Base-by-base conservation (phyloP, 1,140 invertebrate genomes). In the Meteorus sp. region DNA sequence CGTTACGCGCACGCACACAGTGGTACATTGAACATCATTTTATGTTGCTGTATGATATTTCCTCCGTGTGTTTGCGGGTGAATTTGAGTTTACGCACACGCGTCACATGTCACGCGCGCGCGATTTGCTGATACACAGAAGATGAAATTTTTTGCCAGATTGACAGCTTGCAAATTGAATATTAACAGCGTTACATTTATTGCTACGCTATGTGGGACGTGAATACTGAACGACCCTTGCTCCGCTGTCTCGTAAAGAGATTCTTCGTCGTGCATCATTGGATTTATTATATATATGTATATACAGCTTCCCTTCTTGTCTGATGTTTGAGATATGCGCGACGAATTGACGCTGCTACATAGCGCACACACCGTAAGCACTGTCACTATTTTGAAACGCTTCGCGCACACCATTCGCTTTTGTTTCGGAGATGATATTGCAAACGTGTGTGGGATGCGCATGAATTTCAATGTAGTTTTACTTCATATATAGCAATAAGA, bases 361-460 rank as follows among this genome's bases (percentile, higher is more conserved):
- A 47, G 29, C 43, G 6, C 15, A 22, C 55, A n/a, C n/a, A n/a
- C n/a, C n/a, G n/a, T n/a, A n/a, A n/a, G n/a, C n/a, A n/a, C 66
- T 71, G 69, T 71, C 67, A 68, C 63, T 68, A 60, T 66, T 60
- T 68, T 47, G 62, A 61, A 69, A 69, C 67, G 61, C 64, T 62
- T 62, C 39, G 55, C 60, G 55, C 51, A 43, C 51, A 29, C 41
- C 27, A n/a, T 45, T 15, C 33, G 17, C 19, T 29, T 48, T 45
- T 20, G 41, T 19, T 44, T 44, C 15, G 39, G n/a, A n/a, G 17
- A 9, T 20, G 15, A n/a, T 33, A 20, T 11, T 9, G 13, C 39
- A 37, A 20, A 53, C 17, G 9, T 35, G 22, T 31, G 41, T 44
- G 37, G 37, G 39, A 27, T 44, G 15, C 22, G 25, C 11, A 41